A percentile compares a stretch with the other conserved stretches of the same genome.
These are phyloP conservation scores for Anseranas semipalmata DNA, from an alignment of 2,113 vertebrate species.

Conservation along the genomic window DNA sequence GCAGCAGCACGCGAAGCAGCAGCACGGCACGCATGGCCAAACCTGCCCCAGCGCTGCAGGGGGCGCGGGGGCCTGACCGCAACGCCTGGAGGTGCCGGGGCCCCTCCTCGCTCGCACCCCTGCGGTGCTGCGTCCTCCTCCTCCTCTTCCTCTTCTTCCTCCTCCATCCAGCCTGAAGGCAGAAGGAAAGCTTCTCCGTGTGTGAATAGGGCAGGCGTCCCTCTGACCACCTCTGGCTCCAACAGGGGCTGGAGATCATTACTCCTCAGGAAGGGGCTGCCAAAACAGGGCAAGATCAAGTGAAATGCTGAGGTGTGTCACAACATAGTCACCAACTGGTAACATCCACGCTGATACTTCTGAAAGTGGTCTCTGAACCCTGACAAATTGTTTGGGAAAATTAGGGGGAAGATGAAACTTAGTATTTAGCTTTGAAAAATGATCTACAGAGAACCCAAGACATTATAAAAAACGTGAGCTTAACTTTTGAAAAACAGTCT, in stretches of 20 bases:
- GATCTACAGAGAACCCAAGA: neutral
- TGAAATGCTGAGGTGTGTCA: neutral
- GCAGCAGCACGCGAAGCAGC: accelerated
- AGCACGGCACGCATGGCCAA: accelerated
- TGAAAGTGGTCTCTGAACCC: neutral
- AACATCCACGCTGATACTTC: accelerated
- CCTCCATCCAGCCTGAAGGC: neutral
- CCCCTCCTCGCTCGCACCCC: neutral
- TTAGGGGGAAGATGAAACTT: neutral
- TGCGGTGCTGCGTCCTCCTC: neutral
- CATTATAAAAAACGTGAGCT: neutral
- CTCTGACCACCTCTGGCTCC: neutral
- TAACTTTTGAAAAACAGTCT: neutral
- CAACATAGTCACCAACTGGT: no score
- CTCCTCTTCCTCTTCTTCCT: neutral
- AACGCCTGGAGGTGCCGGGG: no score
- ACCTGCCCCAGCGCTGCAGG: neutral
- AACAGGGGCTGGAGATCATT: neutral
- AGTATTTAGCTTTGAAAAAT: neutral
- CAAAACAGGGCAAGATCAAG: neutral
- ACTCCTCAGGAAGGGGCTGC: neutral
- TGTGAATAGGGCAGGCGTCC: neutral
- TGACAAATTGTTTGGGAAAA: neutral
- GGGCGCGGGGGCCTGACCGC: no score
- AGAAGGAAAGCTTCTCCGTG: neutral